These are phyloP conservation scores for Enteromius radiatus DNA, from an alignment of 2,797 vertebrate species.

Conservation along the genomic window DNA sequence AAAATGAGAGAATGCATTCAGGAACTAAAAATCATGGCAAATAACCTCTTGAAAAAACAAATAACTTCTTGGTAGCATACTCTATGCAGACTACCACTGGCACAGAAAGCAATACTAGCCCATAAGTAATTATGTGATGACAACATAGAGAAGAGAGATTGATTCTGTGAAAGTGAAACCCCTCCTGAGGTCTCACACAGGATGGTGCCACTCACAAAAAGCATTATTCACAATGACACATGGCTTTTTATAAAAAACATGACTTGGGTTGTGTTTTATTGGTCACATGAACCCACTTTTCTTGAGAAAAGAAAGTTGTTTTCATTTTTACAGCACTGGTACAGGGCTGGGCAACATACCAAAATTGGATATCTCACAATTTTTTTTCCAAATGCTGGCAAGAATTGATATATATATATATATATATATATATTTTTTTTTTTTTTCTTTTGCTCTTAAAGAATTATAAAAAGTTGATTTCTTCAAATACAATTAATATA, in stretches of 20 bases:
- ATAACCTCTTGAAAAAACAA: neutral
- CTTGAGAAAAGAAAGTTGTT: too few relatives aligned
- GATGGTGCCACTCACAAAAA: slow-evolving; percentile 26
- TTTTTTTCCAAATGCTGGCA: too few relatives aligned
- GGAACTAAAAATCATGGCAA: neutral
- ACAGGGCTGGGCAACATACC: too few relatives aligned
- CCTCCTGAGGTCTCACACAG: slow-evolving; percentile 26
- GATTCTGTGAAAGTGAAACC: slow-evolving; percentile 39
- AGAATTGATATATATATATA: too few relatives aligned
- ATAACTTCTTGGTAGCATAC: neutral
- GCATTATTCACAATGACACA: slow-evolving; percentile 31
- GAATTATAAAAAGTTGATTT: too few relatives aligned
- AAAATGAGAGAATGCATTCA: slow-evolving; percentile 6
- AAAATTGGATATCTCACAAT: too few relatives aligned
- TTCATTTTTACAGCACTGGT: too few relatives aligned
- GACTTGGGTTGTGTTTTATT: slow-evolving; percentile 9
- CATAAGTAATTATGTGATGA: slow-evolving; percentile 30
- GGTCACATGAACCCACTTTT: slow-evolving; percentile 5
- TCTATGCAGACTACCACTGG: slow-evolving; percentile 1
- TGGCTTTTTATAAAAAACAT: slow-evolving; percentile 6
- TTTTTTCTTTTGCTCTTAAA: too few relatives aligned
- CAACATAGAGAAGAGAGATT: slow-evolving; percentile 27
- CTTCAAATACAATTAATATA: too few relatives aligned
- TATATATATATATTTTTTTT: too few relatives aligned
- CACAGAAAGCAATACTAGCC: neutral